phyloP scores from a whole-genome alignment of 2,113 vertebrate genomes.

The Myrmecobius fasciatus region DNA sequence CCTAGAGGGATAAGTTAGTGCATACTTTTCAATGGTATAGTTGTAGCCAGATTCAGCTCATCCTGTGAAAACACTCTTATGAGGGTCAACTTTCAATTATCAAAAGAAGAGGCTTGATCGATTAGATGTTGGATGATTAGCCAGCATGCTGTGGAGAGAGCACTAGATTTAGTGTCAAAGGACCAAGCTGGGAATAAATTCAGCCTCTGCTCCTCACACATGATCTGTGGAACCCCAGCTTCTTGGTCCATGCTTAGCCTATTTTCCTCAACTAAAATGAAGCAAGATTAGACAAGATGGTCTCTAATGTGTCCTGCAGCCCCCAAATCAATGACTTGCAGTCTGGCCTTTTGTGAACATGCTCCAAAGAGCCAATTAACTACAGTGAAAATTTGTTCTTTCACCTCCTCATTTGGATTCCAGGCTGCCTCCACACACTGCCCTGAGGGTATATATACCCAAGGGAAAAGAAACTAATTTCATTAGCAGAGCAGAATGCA shows the following conservation, averaged over 20 bases:
- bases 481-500: not conserved
- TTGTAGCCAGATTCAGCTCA: not conserved
- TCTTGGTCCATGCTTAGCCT: no score
- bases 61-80: not conserved
- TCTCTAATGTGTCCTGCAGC: not conserved
- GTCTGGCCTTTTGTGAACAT: no score
- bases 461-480: not conserved
- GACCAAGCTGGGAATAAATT: not conserved
- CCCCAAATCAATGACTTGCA: not conserved
- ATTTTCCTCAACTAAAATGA: not conserved
- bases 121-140: not conserved
- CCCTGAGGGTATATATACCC: not conserved
- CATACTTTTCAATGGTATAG: conserved; percentile 2
- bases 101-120: not conserved
- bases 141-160: not conserved
- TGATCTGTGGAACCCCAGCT: not conserved
- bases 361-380: not conserved
- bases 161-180: not conserved
- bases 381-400: not conserved
- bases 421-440: not conserved
- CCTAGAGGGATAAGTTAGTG: not conserved
- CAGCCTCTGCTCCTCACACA: not conserved
- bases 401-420: not conserved
- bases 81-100: conserved; percentile 4
- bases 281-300: not conserved